These are phyloP conservation scores for Pristionchus pacificus DNA, from an alignment of 1,140 invertebrate genomes.

Conservation along the genomic window DNA sequence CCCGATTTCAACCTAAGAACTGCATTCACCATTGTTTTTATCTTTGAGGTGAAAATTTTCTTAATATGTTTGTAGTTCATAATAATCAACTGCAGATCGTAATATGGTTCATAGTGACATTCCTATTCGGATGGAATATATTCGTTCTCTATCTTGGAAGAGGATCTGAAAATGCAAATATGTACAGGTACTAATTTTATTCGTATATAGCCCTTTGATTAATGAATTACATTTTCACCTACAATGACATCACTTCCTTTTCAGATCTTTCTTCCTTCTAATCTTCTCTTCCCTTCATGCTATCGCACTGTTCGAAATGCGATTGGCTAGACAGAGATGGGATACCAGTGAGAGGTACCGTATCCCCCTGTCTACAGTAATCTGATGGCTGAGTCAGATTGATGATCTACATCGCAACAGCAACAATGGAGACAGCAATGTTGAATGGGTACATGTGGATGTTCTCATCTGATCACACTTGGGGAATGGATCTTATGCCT, in stretches of 20 bases:
- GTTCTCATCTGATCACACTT: slow-evolving; percentile 19
- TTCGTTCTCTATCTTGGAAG: slow-evolving; percentile 6
- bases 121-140: slow-evolving; percentile 12
- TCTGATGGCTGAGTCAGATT: slow-evolving; percentile 12
- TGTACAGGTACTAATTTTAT: slow-evolving; percentile 12
- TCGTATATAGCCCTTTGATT: no score
- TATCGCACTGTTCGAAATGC: slow-evolving; percentile 12
- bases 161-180: neutral
- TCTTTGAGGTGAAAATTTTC: slow-evolving; percentile 22
- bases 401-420: slow-evolving; percentile 26
- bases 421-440: slow-evolving; percentile 32
- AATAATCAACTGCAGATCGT: slow-evolving; percentile 21
- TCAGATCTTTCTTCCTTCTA: slow-evolving; percentile 16
- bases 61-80: slow-evolving; percentile 1
- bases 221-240: neutral
- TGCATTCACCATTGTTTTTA: slow-evolving; percentile 8
- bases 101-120: neutral
- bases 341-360: neutral
- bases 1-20: slow-evolving; percentile 11
- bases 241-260: slow-evolving; percentile 19
- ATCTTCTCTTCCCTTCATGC: slow-evolving; percentile 14
- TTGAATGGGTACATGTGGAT: slow-evolving; percentile 35
- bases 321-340: slow-evolving; percentile 1
- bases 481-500: slow-evolving; percentile 17
- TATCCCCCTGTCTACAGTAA: neutral